Base-by-base conservation (phyloP, 1,140 invertebrate species). In the Sarcophaga peregrina region DNA sequence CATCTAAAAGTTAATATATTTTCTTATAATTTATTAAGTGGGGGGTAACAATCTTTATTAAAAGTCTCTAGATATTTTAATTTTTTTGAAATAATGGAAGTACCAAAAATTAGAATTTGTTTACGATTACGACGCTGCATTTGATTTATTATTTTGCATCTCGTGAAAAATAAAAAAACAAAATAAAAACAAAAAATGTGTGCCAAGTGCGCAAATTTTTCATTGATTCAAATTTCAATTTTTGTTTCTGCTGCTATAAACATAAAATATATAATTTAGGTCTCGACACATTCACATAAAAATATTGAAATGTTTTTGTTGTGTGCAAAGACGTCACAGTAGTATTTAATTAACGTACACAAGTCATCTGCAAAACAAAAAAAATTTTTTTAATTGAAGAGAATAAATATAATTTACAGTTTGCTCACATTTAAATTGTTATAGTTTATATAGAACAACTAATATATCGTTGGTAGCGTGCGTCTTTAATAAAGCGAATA, bases 201-300 rank as follows among this genome's bases (percentile, higher is more conserved):
- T 87, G 87, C 87, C 87, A 89, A 89, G 82, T 89, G 87, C 87
- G 87, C 87, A 89, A 85, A 87, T 86, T 86, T 85, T 86, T 85
- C 75, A 85, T 25, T 72, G 45, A 17, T 48, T 72, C 72, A 54
- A 48, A 25, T 74, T 75, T 74, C n/a, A n/a, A n/a, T n/a, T 50
- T 78, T 78, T 50, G 47, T 47, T 68, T 83, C 75, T 11, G n/a
- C 54, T 25, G 62, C 62, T 68, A 68, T 68, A 58, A 58, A 58
- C 54, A 58, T 58, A 58, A 58, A 68, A 68, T 20, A 68, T 20
- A 68, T 68, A 68, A 68, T 20, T 68, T 68, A 25, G n/a, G 17
- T 20, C n/a, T n/a, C 5, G 25, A 52, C 50, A 13, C 0, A 68
- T 68, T 25, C 62, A 68, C 25, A 9, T 2, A 25, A 17, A 68